Percentiles rank a stretch among this genome's conserved stretches.
These are phyloP conservation scores for Dromius quadrimaculatus DNA, from an alignment of 2,888 invertebrate genomes.

Conservation along the genomic window DNA sequence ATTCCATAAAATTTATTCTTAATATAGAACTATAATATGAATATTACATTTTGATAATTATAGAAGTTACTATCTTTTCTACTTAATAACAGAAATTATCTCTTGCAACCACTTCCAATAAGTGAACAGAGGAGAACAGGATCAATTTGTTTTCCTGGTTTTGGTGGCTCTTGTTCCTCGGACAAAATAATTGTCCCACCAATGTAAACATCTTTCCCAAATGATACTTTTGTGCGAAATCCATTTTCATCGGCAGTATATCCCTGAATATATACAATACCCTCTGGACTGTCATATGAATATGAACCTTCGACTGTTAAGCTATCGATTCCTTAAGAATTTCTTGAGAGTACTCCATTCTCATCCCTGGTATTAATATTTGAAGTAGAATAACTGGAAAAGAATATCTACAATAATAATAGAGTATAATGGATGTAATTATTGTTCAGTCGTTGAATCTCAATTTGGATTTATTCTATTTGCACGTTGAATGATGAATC, in stretches of 20 bases:
- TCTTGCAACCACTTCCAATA: neutral
- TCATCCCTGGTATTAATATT: neutral
- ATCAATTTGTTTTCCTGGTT: neutral
- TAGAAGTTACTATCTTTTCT: too few relatives aligned
- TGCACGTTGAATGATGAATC: too few relatives aligned
- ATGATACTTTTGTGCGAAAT: neutral
- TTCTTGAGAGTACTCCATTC: neutral
- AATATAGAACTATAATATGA: too few relatives aligned
- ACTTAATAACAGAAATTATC: too few relatives aligned
- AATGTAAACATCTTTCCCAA: neutral
- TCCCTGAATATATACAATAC: neutral
- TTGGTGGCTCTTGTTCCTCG: too few relatives aligned
- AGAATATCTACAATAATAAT: too few relatives aligned
- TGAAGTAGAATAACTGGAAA: neutral
- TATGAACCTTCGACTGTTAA: neutral
- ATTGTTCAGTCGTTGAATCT: too few relatives aligned
- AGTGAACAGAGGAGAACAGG: neutral
- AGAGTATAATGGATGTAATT: too few relatives aligned
- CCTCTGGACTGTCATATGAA: neutral
- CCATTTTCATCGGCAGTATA: slow-evolving; percentile 6
- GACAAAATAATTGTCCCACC: too few relatives aligned
- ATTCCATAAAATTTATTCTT: too few relatives aligned
- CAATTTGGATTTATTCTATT: too few relatives aligned
- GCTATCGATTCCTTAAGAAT: neutral
- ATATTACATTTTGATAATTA: too few relatives aligned